Evolutionary conservation across 2,797 vertebrate genomes (phyloP).

Genomic region (Neoniphon sammara): DNA sequence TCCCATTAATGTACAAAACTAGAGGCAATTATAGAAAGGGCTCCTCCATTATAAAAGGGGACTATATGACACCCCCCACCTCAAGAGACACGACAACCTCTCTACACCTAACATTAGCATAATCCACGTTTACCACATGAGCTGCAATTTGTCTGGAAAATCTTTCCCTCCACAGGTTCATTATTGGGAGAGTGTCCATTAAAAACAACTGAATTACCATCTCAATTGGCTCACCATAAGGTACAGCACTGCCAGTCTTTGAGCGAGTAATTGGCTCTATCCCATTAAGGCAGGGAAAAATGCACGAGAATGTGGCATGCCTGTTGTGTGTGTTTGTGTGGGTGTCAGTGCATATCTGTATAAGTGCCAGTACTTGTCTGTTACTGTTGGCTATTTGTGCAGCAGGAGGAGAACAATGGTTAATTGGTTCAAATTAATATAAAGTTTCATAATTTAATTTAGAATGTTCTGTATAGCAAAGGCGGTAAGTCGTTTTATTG

Average conservation of each 20-base stretch:
- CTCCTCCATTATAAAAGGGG: slow-evolving; percentile 62
- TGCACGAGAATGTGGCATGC: slow-evolving; percentile 34
- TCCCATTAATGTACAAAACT: slow-evolving; percentile 66
- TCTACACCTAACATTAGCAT: slow-evolving; percentile 76
- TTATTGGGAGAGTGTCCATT: slow-evolving; percentile 80
- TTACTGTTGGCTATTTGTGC: slow-evolving; percentile 33
- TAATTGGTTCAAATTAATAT: slow-evolving; percentile 67
- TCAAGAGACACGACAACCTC: slow-evolving; percentile 62
- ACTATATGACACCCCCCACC: slow-evolving; percentile 61
- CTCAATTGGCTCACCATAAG: slow-evolving; percentile 75
- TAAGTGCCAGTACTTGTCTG: slow-evolving; percentile 43
- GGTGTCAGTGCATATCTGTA: slow-evolving; percentile 20
- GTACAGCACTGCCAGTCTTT: slow-evolving; percentile 69
- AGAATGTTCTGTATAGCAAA: slow-evolving; percentile 36
- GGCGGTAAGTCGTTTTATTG: slow-evolving; percentile 35
- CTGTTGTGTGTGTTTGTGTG: slow-evolving; percentile 42
- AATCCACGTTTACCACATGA: slow-evolving; percentile 74
- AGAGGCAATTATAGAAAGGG: slow-evolving; percentile 67
- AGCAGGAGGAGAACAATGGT: slow-evolving; percentile 27
- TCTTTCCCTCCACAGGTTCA: slow-evolving; percentile 71
- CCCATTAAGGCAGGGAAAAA: slow-evolving; percentile 76
- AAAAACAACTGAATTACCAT: slow-evolving; percentile 83
- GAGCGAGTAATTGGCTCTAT: slow-evolving; percentile 82
- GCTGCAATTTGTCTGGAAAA: slow-evolving; percentile 81
- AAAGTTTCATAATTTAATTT: slow-evolving; percentile 58